Percentiles rank a stretch among this genome's conserved stretches.
phyloP scores from a whole-genome alignment of 2,888 invertebrate species.

The Shargacucullia verbasci region DNA sequence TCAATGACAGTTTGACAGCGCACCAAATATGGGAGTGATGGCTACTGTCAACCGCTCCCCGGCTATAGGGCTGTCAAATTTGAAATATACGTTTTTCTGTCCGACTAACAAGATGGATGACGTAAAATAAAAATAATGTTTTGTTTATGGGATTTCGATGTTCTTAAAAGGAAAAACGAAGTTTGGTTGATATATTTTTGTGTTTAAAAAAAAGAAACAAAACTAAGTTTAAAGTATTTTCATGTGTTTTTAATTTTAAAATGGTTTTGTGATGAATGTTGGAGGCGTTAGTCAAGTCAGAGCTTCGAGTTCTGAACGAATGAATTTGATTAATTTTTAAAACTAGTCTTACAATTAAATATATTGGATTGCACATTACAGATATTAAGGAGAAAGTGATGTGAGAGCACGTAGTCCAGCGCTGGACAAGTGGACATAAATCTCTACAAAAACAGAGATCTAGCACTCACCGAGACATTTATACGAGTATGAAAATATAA shows the following conservation, averaged over 20 bases:
- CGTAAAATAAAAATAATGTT: constrained; percentile 31
- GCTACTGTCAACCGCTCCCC: constrained; percentile 61
- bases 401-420: too few species aligned
- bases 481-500: too few species aligned
- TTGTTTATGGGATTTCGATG: constrained; percentile 32
- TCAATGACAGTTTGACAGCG: constrained; percentile 80
- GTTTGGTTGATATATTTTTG: constrained; percentile 21
- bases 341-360: too few species aligned
- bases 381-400: too few species aligned
- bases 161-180: constrained; percentile 20
- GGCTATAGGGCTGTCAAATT: constrained; percentile 54
- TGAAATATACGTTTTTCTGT: constrained; percentile 28
- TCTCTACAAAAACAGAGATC: too few species aligned
- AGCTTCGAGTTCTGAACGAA: not conserved
- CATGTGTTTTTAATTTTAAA: not conserved
- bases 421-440: too few species aligned
- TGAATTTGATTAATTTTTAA: too few species aligned
- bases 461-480: too few species aligned
- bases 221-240: not conserved
- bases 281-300: not conserved
- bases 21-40: constrained; percentile 75
- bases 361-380: too few species aligned
- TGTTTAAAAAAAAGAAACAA: not conserved
- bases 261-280: not conserved
- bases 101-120: constrained; percentile 44